Conservation (phyloP, 1,140 invertebrate genomes). For the Drosophila ogumai region DNA sequence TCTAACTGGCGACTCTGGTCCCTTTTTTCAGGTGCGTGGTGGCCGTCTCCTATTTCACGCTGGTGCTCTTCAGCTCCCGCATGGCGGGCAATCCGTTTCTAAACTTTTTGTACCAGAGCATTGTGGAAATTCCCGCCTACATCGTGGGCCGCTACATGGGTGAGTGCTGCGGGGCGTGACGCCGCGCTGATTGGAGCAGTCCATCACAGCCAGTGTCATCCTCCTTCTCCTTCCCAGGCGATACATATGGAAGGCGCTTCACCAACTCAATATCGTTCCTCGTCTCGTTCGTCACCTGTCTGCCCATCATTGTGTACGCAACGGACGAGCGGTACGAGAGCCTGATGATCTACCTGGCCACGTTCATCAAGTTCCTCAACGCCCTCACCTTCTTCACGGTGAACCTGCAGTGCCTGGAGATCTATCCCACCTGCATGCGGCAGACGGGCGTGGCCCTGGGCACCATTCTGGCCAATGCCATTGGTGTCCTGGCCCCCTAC, state of each 20-base stretch:
- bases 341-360: conserved; percentile 85
- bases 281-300: conserved; percentile 84
- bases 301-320: conserved; percentile 84
- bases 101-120: conserved; percentile 88
- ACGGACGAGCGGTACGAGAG: conserved; percentile 80
- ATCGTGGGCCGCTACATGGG: conserved; percentile 85
- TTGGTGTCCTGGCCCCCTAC: conserved; percentile 89
- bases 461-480: conserved; percentile 86
- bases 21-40: conserved; percentile 86
- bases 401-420: conserved; percentile 88
- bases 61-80: conserved; percentile 88
- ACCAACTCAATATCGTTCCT: conserved; percentile 85
- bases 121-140: conserved; percentile 87
- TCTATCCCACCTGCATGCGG: conserved; percentile 89
- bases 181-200: conserved; percentile 54
- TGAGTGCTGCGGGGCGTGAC: conserved; percentile 53
- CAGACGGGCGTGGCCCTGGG: conserved; percentile 88
- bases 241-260: conserved; percentile 86
- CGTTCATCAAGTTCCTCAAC: conserved; percentile 88
- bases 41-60: conserved; percentile 87
- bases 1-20: conserved; percentile 53
- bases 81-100: conserved; percentile 89
- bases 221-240: conserved; percentile 59
- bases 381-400: conserved; percentile 88
- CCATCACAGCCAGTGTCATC: conserved; percentile 24